phyloP scores from a whole-genome alignment of 2,797 vertebrate genomes.

The Atherinosoma microstoma region DNA sequence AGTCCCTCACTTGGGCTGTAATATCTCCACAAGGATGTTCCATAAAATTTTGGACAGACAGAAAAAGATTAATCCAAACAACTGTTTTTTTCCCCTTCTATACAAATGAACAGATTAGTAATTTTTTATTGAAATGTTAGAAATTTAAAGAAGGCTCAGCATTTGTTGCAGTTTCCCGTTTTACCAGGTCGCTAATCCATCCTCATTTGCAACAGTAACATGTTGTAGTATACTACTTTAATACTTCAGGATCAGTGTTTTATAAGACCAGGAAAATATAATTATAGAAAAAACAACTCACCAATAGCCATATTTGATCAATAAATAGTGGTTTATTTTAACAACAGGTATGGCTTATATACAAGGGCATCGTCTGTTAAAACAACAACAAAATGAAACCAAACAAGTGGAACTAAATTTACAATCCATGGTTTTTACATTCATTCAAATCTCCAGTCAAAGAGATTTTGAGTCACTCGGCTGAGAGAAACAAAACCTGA shows the following conservation, averaged over 20 bases:
- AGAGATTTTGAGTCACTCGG: slow-evolving; percentile 61
- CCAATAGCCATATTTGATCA: slow-evolving; percentile 64
- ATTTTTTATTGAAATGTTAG: background rate
- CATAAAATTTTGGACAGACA: background rate
- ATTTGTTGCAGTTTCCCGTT: background rate
- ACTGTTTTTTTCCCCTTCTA: background rate
- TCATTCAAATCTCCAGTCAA: slow-evolving; percentile 73
- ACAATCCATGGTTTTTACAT: slow-evolving; percentile 80
- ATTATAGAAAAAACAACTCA: slow-evolving; percentile 27
- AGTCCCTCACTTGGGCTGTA: too few relatives aligned
- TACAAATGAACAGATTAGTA: background rate
- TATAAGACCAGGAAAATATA: background rate
- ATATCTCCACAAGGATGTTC: background rate
- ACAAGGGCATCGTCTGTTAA: slow-evolving; percentile 84
- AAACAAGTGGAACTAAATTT: slow-evolving; percentile 73
- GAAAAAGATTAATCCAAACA: background rate
- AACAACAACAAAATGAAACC: slow-evolving; percentile 73
- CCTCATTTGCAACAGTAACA: background rate
- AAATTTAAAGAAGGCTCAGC: background rate
- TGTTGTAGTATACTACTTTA: background rate
- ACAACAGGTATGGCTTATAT: slow-evolving; percentile 86
- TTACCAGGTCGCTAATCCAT: background rate
- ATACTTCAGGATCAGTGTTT: background rate
- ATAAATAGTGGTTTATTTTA: slow-evolving; percentile 87
- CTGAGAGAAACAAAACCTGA: slow-evolving; percentile 73